Evolutionary conservation across 2,888 invertebrate genomes (phyloP).

Genomic region (Volucella inanis): DNA sequence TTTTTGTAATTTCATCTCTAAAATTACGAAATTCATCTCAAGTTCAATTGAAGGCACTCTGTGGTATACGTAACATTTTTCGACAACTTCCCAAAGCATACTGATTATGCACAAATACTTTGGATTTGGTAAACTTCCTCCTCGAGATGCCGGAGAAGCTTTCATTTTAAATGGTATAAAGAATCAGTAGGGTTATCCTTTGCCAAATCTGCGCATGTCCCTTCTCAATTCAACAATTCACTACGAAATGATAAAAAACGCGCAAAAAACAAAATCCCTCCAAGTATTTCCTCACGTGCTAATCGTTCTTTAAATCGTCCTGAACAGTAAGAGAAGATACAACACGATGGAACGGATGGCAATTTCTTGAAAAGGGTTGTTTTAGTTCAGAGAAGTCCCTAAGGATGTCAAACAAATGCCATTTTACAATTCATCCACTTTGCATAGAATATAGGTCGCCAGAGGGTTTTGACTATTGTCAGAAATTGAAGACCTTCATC

Average conservation of each 20-base stretch:
- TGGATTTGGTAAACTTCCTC: background rate
- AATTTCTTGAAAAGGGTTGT: background rate
- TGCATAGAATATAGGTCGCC: background rate
- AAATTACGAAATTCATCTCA: background rate
- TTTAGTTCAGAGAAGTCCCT: slow-evolving; percentile 12
- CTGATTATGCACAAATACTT: slow-evolving; percentile 6
- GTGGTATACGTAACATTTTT: slow-evolving; percentile 23
- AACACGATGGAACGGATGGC: background rate
- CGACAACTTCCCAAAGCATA: background rate
- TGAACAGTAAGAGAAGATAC: background rate
- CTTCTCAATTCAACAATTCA: background rate
- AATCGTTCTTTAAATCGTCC: slow-evolving; percentile 2
- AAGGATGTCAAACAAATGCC: slow-evolving; percentile 16
- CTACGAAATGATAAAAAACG: slow-evolving; percentile 31
- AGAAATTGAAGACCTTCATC: no score
- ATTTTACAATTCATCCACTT: background rate
- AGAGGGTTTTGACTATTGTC: no score
- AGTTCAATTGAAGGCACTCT: background rate
- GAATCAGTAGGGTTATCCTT: background rate
- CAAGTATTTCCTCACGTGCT: slow-evolving; percentile 43
- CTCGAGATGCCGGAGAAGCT: background rate
- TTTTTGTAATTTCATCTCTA: background rate
- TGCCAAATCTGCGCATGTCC: slow-evolving; percentile 23
- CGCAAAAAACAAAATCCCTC: background rate
- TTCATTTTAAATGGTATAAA: slow-evolving; percentile 36